phyloP scores from a whole-genome alignment of 2,113 vertebrate genomes.

The Aspiorhynchus laticeps region DNA sequence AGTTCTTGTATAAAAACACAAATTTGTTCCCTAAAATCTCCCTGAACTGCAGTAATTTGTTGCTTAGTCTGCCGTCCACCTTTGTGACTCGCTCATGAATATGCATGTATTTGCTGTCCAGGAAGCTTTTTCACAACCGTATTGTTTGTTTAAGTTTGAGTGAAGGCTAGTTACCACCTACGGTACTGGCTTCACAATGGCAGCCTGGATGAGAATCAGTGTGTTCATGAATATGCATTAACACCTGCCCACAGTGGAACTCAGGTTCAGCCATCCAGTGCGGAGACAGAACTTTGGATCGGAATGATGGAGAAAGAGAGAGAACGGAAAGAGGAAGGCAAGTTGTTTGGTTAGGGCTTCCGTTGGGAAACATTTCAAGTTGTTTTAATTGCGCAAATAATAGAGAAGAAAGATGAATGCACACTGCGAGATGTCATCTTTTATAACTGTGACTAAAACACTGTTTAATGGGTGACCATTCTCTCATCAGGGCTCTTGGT shows the following conservation, averaged over 20 bases:
- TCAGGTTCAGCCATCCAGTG: conserved; percentile 64
- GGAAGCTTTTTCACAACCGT: conserved; percentile 40
- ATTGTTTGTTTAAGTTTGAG: conserved; percentile 58
- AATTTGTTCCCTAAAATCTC: conserved; percentile 12
- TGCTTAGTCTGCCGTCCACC: conserved; percentile 52
- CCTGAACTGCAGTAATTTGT: conserved; percentile 29
- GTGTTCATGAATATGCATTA: conserved; percentile 77
- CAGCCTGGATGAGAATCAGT: conserved; percentile 61
- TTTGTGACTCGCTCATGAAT: conserved; percentile 63
- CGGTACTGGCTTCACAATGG: conserved; percentile 58
- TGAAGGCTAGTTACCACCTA: conserved; percentile 68
- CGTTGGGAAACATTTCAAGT: conserved; percentile 20
- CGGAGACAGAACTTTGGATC: conserved; percentile 65
- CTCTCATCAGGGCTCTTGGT: conserved; percentile 45
- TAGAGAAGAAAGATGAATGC: conserved; percentile 3
- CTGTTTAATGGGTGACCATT: conserved; percentile 49
- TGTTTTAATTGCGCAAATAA: conserved; percentile 6
- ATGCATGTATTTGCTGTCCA: conserved; percentile 57
- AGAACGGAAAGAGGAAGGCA: conserved; percentile 25
- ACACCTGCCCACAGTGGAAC: conserved; percentile 72
- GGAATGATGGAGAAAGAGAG: conserved; percentile 38
- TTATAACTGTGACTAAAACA: conserved; percentile 53
- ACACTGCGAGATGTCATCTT: conserved; percentile 23
- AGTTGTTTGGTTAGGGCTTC: conserved; percentile 6
- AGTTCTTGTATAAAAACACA: conserved; percentile 14